Base-by-base conservation (phyloP, 2,113 vertebrate species). In the Ceyx cyanopectus region DNA sequence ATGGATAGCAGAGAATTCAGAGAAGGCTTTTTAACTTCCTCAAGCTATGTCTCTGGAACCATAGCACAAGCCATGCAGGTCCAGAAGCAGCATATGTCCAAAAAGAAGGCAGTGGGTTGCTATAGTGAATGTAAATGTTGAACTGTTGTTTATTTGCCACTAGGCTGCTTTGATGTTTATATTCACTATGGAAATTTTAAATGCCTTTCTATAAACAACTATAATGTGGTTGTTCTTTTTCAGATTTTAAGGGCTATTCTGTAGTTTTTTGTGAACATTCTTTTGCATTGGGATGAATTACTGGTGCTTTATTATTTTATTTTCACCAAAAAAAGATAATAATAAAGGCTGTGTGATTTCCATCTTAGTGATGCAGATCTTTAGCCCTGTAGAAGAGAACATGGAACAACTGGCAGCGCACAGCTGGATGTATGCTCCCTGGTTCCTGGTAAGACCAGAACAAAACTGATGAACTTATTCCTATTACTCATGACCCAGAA, bases 61-160 rank as follows among this genome's bases (percentile, higher is more conserved):
- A 4, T 12, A 66, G 51, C 17, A 26, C 15, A 73, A 77, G 23
- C 41, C 30, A 37, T 66, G 37, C 41, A 50, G 41, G 29, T 58
- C 24, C 16, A 89, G 54, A 74, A 82, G 67, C 26, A 58, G 50
- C 58, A 5, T 72, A 76, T 40, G 67, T 89, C 94, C 87, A 87
- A 80, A 63, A 91, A 30, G 9, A 37, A 91, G 78, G 27, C 40
- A 79, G 63, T 2, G 3, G 37, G 87, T 92, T 94, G 70, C 85
- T 81, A 58, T 92, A 94, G 92, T 87, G 54, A 95, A 89, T 92
- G 63, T 91, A 82, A 95, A 89, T 91, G 81, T 53, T 91, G 43
- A 82, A 63, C 70, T 73, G 26, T 27, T 78, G 37, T 89, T 89
- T 69, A 73, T 51, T 29, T 76, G 60, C 37, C 29, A 1, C 32